Base-by-base conservation (phyloP, 2,888 invertebrate genomes). In the Theretra japonica region DNA sequence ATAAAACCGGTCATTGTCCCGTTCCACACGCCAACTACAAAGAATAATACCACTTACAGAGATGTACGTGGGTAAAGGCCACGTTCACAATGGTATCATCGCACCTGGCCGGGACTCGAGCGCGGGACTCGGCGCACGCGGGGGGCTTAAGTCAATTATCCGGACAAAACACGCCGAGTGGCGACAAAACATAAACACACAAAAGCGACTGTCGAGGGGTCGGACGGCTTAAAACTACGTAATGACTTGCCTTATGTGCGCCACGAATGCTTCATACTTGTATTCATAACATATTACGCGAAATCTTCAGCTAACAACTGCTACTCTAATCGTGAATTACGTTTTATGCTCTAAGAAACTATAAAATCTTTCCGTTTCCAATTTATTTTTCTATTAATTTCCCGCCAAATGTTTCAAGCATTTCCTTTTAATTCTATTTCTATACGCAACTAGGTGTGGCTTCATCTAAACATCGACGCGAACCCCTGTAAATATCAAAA, bases 111-210 rank as follows among this genome's bases (percentile, higher is more conserved):
- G 65, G 41, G 65, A 65, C 23, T 48, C 23, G 65, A 48, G 65
- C 65, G 23, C 23, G 65, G 23, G 48, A 65, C 23, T 65, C 65
- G 65, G 21, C 48, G 23, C 48, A 65, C 23, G 21, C 60, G 28
- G 48, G 74, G 79, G 78, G 75, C 78, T 78, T 82, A 81, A 83
- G 83, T 83, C 84, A 84, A 84, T 85, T 84, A 83, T 78, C 73
- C 76, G 77, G 75, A 79, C 79, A 83, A 83, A 83, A 83, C 82
- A 83, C 79, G 80, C 77, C 41, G 41, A 41, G 41, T 41, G 41
- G 15, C 79, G 78, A 80, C 65, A 41, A 23, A 62, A 65, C 65
- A 48, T 25, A 78, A 60, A 65, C 65, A 62, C 58, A 76, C 76
- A 76, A 76, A 75, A 72, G 73, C 73, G 25, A 69, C 72, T 65